phyloP scores from a whole-genome alignment of 1,140 invertebrate genomes.

The Euglossa dilemma region DNA sequence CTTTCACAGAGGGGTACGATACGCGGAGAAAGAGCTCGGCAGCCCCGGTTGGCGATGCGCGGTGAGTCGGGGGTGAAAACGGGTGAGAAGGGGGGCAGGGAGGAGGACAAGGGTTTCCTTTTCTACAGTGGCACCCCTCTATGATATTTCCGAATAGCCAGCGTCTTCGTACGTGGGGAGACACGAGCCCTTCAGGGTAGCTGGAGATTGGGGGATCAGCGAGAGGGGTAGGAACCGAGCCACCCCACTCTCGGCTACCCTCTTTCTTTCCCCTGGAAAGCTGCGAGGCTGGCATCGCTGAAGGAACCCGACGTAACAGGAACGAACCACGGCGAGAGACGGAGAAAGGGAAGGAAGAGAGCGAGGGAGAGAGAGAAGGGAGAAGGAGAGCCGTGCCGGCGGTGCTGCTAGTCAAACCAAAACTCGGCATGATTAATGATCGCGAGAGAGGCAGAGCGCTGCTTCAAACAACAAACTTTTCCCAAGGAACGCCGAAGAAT shows the following conservation, averaged over 20 bases:
- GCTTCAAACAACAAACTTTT: constrained; percentile 87
- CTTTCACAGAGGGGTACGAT: constrained; percentile 20
- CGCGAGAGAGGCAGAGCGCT: constrained; percentile 81
- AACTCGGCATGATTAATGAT: constrained; percentile 86
- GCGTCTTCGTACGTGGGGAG: constrained; percentile 43
- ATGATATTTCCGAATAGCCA: constrained; percentile 61
- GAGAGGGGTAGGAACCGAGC: constrained; percentile 55
- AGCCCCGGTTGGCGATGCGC: constrained; percentile 48
- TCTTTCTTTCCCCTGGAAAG: constrained; percentile 64
- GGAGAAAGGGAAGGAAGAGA: constrained; percentile 31
- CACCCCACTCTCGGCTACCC: constrained; percentile 55
- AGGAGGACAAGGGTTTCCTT: constrained; percentile 54
- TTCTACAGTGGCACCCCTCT: constrained; percentile 60
- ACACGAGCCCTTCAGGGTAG: constrained; percentile 33
- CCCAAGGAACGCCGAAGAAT: constrained; percentile 83
- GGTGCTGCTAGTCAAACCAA: constrained; percentile 85
- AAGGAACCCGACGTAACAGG: constrained; percentile 65
- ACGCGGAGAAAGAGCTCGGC: constrained; percentile 59
- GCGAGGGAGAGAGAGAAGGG: constrained; percentile 50
- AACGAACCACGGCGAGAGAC: constrained; percentile 55
- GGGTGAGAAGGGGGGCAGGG: neutral
- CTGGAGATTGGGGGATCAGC: constrained; percentile 55
- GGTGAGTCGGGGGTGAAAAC: constrained; percentile 27
- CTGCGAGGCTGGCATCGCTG: constrained; percentile 59
- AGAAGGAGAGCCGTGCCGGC: constrained; percentile 76